Conservation (phyloP, 2,888 invertebrate genomes). For the Amiota minor region DNA sequence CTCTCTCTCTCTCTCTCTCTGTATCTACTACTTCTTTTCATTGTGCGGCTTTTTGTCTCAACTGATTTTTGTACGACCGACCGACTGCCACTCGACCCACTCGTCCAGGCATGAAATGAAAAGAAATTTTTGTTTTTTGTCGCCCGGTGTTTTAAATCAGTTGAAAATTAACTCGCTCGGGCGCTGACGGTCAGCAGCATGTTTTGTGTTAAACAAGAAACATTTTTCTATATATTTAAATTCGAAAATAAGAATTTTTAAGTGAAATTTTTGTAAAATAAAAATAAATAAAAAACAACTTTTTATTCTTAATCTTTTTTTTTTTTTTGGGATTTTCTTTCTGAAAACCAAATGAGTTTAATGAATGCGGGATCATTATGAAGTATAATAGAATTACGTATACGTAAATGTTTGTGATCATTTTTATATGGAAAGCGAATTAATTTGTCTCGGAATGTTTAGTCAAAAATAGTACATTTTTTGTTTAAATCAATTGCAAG, state of each 20-base stretch:
- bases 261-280: slow-evolving; percentile 35
- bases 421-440: no score
- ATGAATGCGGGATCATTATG: background rate
- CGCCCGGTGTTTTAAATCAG: slow-evolving; percentile 56
- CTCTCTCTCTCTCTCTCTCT: slow-evolving; percentile 20
- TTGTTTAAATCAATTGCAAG: no score
- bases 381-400: slow-evolving; percentile 22
- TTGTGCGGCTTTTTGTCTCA: slow-evolving; percentile 6
- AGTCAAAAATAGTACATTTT: no score
- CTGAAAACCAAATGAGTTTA: no score
- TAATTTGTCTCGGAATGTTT: no score
- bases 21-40: slow-evolving; percentile 18
- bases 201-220: slow-evolving; percentile 46
- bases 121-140: slow-evolving; percentile 39
- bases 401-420: background rate
- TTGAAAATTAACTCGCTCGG: slow-evolving; percentile 61
- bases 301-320: no score
- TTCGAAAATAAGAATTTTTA: slow-evolving; percentile 28
- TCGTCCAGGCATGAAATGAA: background rate
- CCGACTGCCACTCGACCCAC: no score
- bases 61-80: background rate
- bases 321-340: no score
- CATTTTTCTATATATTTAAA: slow-evolving; percentile 17
- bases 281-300: slow-evolving; percentile 5
- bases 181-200: slow-evolving; percentile 62